Base-by-base conservation (phyloP, 2,113 vertebrate species). In the Struthidea cinerea region DNA sequence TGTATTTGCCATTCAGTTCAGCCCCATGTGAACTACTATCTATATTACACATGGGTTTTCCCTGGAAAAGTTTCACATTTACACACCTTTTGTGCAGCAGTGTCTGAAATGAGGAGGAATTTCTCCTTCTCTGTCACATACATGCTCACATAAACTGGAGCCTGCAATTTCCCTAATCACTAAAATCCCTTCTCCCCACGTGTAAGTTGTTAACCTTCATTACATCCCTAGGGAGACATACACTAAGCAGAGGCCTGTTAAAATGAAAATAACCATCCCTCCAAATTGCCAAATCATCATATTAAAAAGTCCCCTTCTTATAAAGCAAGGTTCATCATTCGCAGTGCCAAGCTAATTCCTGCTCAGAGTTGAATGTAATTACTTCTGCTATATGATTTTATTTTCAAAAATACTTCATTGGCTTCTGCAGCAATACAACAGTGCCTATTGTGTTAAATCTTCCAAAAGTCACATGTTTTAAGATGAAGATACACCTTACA, bases 211-310 rank as follows among this genome's bases (percentile, higher is more conserved):
- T 97, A 97, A 94, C 85, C 85, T 88, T 97, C 70, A 57, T 94
- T 87, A 24, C 49, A 84, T 96, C 96, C 95, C 94, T 60, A 89
- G 96, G 91, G 92, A 96, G 85, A 95, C 86, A 87, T 64, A 84
- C 74, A 61, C 93, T 87, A 97, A 96, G 87, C 95, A 97, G 95
- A 96, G 82, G 79, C 74, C 88, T 95, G 84, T 96, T 96, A 97
- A 97, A 97, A 97, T 77, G 95, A 97, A 97, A 97, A 94, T 97
- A 96, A 96, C 84, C 95, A 93, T 93, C 93, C 95, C 94, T 91
- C 81, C 80, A 88, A 94, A 94, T 84, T 95, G 95, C 84, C 84
- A 96, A 74, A 80, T 94, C 94, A 97, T 94, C 76, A 50, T 96
- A 97, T 95, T 81, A 90, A 96, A 93, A 96, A 97, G 77, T 50